Percentiles rank a stretch among this genome's conserved stretches.
Evolutionary conservation across 2,113 vertebrate genomes (phyloP).

Genomic region (Struthidea cinerea): DNA sequence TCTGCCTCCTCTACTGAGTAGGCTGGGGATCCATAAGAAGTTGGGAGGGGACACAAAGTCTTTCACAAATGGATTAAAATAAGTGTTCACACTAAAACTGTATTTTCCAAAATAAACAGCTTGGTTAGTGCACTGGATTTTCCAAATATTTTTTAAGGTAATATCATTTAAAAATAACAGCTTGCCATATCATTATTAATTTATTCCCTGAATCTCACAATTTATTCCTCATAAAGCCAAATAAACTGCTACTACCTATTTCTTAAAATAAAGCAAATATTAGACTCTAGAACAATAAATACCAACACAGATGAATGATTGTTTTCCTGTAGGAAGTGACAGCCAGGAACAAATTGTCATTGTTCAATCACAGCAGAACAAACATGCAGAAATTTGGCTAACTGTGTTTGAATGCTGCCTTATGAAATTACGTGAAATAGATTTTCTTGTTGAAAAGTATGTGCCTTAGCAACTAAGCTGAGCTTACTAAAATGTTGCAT

Average conservation of each 20-base stretch:
- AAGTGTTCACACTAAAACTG: not conserved
- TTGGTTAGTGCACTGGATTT: not conserved
- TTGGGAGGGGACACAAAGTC: not conserved
- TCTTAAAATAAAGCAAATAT: not conserved
- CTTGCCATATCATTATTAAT: not conserved
- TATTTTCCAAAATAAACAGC: not conserved
- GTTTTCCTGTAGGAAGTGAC: not conserved
- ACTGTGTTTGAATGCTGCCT: not conserved
- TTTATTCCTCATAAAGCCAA: not conserved
- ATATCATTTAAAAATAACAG: not conserved
- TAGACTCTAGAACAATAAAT: not conserved
- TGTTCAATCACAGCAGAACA: not conserved
- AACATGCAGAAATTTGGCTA: not conserved
- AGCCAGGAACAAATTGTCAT: not conserved
- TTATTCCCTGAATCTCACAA: not conserved
- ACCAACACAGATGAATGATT: not conserved
- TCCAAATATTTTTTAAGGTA: not conserved
- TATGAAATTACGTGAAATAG: not conserved
- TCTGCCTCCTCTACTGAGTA: not conserved
- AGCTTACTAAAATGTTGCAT: not conserved
- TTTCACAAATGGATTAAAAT: not conserved
- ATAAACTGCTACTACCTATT: not conserved
- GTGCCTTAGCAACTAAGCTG: not conserved
- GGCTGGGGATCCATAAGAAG: not conserved
- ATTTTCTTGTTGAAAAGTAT: not conserved